Base-by-base conservation (phyloP, 2,797 vertebrate genomes). In the Amniataba percoides region DNA sequence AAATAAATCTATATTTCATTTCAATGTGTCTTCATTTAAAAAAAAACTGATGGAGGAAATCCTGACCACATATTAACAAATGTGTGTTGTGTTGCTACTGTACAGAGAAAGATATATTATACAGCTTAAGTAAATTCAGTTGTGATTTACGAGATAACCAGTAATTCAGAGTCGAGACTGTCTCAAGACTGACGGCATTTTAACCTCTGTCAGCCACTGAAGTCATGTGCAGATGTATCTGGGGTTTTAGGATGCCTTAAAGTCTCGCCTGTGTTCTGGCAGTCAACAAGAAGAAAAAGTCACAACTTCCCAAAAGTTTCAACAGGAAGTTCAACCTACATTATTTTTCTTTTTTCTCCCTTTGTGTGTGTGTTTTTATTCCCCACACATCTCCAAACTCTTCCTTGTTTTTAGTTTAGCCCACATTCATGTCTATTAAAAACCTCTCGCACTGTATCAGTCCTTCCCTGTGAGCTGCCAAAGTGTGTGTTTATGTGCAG, bases 341-440 rank as follows among this genome's bases (percentile, higher is more conserved):
- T 23, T 5, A n/a, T 46, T 64, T 12, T 40, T 21, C 23, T 67
- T 10, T 16, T 15, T 27, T 62, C 18, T 36, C 9, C 3, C 13
- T 3, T 23, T 55, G 10, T 52, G 27, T 52, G 27, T 21, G 19
- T 12, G 8, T 27, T 40, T 74, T 68, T 34, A 16, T 13, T 40
- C 16, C 53, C 10, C 45, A 51, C 11, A 4, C 21, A 60, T 62
- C 9, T 45, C 19, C 27, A 59, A 63, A 66, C n/a, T 57, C 23
- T 13, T 36, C 2, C 19, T 53, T 48, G 4, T 42, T 62, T 77
- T 45, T 12, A 12, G 14, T 34, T 63, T 48, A 55, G 13, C 65
- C 34, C 48, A 69, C 49, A 67, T 58, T 48, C 34, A 10, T 36
- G 53, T 78, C 55, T 71, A 49, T 68, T 62, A 52, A 71, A 81